Evolutionary conservation across 37 sponge, comb jelly and placozoan genomes (phyloP).

Genomic region (Diacarnus erythraeanus): DNA sequence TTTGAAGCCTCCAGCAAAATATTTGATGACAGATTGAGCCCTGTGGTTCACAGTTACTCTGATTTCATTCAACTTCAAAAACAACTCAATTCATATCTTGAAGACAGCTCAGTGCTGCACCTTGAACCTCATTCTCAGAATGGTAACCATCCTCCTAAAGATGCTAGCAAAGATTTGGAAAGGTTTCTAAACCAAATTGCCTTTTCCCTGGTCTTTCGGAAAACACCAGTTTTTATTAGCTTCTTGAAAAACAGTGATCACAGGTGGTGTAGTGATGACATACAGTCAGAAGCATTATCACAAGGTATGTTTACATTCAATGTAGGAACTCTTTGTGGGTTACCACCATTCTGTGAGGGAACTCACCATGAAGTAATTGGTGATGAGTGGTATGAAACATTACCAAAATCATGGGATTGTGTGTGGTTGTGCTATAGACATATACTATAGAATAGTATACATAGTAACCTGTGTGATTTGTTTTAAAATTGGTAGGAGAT

Average conservation of each 20-base stretch:
- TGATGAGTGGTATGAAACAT: too few relatives aligned
- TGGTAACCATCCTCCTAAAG: not conserved
- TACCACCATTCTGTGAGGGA: too few relatives aligned
- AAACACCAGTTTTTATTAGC: not conserved
- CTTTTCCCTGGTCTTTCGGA: not conserved
- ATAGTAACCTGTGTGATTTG: too few relatives aligned
- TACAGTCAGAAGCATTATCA: too few relatives aligned
- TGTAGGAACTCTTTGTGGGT: too few relatives aligned
- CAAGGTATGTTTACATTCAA: too few relatives aligned
- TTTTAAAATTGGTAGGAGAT: too few relatives aligned
- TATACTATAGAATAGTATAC: too few relatives aligned
- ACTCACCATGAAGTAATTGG: too few relatives aligned
- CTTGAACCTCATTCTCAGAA: not conserved
- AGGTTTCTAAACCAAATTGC: not conserved
- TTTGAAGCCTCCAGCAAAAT: not conserved
- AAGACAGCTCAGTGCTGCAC: not conserved
- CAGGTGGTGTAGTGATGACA: not conserved
- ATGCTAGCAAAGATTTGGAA: constrained; percentile 4
- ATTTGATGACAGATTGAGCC: not conserved
- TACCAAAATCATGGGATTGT: too few relatives aligned
- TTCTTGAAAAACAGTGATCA: not conserved
- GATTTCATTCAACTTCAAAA: constrained; percentile 1
- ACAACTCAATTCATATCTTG: not conserved
- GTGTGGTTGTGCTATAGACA: too few relatives aligned
- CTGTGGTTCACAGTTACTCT: not conserved